Evolutionary conservation across 2,888 invertebrate species (phyloP).

Genomic region (Perithous albicinctus): DNA sequence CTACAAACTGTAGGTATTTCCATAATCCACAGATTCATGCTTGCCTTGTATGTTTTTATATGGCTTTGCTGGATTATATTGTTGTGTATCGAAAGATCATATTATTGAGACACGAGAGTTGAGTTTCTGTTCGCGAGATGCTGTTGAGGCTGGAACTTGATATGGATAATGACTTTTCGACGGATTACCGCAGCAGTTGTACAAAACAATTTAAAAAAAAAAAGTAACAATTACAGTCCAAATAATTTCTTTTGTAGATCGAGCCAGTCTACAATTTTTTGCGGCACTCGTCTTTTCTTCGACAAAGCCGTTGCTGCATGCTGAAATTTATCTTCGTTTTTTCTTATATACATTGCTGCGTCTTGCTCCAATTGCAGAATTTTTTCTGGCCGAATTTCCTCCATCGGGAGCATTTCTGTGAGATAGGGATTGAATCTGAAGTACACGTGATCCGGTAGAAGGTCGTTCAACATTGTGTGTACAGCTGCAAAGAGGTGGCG

Average conservation of each 20-base stretch:
- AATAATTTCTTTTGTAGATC: conserved; percentile 82
- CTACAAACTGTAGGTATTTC: background rate
- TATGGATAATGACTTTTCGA: conserved; percentile 7
- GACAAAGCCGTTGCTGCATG: conserved; percentile 86
- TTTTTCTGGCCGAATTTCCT: conserved; percentile 91
- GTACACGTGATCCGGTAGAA: conserved; percentile 90
- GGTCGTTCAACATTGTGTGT: conserved; percentile 91
- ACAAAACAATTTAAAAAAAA: background rate
- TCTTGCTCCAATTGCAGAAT: conserved; percentile 90
- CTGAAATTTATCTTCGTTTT: conserved; percentile 92
- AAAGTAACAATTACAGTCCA: conserved; percentile 75
- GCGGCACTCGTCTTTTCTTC: conserved; percentile 81
- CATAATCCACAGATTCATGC: background rate
- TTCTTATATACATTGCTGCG: conserved; percentile 91
- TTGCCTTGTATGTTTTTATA: background rate
- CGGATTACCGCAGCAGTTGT: background rate
- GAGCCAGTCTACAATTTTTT: conserved; percentile 85
- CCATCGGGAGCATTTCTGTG: conserved; percentile 91
- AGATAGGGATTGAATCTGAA: conserved; percentile 96
- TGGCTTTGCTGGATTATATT: background rate
- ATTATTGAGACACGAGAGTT: background rate
- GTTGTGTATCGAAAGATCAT: background rate
- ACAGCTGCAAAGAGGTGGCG: conserved; percentile 87
- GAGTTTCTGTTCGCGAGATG: background rate
- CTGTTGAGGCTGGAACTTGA: background rate